Conservation (phyloP, 2,797 vertebrate genomes). For the Varecia variegata region DNA sequence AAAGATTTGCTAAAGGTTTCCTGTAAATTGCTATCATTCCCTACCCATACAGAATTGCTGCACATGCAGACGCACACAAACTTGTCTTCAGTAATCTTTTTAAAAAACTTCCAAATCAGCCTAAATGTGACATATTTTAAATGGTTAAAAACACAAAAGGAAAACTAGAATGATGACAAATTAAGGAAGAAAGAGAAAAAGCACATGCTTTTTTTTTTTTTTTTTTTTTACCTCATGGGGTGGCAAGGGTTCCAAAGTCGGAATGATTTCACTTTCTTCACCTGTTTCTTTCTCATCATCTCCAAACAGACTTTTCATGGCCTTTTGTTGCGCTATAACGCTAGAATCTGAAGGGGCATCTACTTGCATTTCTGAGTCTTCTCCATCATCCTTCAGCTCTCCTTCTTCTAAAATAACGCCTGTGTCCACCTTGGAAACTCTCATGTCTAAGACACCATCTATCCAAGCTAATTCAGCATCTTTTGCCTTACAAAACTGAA, state of each 20-base stretch:
- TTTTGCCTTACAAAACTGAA: constrained; percentile 98
- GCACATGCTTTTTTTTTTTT: constrained; percentile 54
- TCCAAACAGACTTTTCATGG: constrained; percentile 95
- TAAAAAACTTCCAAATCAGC: not conserved
- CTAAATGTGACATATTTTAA: not conserved
- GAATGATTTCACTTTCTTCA: constrained; percentile 97
- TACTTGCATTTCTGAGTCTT: constrained; percentile 92
- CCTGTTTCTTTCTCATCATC: constrained; percentile 95
- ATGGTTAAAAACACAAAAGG: not conserved
- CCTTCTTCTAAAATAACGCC: constrained; percentile 96
- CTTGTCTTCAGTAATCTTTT: not conserved
- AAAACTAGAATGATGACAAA: not conserved
- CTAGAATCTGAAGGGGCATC: constrained; percentile 89
- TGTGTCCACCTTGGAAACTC: constrained; percentile 97
- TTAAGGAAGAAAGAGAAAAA: not conserved
- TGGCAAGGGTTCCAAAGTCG: constrained; percentile 95
- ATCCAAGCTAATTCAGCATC: constrained; percentile 98
- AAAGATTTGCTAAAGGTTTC: not conserved
- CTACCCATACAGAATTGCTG: not conserved
- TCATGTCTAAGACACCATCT: constrained; percentile 97
- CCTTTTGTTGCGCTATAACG: constrained; percentile 90
- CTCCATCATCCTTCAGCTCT: constrained; percentile 89
- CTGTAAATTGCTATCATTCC: not conserved
- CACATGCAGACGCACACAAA: not conserved
- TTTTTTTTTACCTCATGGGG: constrained; percentile 88